These are phyloP conservation scores for Meghimatium bilineatum DNA, from an alignment of 2,888 invertebrate genomes.

Conservation along the genomic window DNA sequence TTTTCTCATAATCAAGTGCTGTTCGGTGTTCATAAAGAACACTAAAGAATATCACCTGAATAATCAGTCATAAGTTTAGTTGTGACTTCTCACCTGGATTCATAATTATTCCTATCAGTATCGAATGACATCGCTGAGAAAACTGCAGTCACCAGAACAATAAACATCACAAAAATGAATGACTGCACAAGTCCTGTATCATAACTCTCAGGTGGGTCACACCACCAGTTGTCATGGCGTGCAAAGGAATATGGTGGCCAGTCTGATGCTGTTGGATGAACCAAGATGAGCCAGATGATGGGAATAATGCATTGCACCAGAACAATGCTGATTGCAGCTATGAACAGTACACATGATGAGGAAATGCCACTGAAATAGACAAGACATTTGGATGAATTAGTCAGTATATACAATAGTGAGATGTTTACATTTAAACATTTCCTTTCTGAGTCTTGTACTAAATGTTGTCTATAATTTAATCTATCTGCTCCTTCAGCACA, in stretches of 20 bases:
- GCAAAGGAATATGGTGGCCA: conserved; percentile 36
- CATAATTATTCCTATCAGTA: conserved; percentile 75
- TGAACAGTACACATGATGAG: conserved; percentile 65
- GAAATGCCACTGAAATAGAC: conserved; percentile 44
- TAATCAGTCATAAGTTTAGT: background rate
- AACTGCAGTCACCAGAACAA: conserved; percentile 75
- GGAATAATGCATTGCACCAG: conserved; percentile 76
- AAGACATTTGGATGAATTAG: background rate
- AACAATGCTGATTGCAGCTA: conserved; percentile 70
- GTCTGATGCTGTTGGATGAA: conserved; percentile 72
- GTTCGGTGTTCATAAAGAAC: too few species aligned
- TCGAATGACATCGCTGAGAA: conserved; percentile 77
- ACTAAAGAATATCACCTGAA: too few species aligned
- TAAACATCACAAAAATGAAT: conserved; percentile 76
- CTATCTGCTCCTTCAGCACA: too few species aligned
- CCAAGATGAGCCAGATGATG: conserved; percentile 77
- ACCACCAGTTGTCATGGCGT: conserved; percentile 70
- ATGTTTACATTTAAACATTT: too few species aligned
- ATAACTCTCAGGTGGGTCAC: conserved; percentile 69
- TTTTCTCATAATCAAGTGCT: too few species aligned
- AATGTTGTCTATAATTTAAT: too few species aligned
- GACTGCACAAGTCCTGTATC: conserved; percentile 77
- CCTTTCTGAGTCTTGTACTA: too few species aligned
- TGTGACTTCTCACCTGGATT: conserved; percentile 60
- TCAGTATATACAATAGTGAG: too few species aligned